A percentile compares a stretch with the other conserved stretches of the same genome.
These are phyloP conservation scores for Meteorus colon DNA, from an alignment of 2,888 invertebrate species.

Conservation along the genomic window DNA sequence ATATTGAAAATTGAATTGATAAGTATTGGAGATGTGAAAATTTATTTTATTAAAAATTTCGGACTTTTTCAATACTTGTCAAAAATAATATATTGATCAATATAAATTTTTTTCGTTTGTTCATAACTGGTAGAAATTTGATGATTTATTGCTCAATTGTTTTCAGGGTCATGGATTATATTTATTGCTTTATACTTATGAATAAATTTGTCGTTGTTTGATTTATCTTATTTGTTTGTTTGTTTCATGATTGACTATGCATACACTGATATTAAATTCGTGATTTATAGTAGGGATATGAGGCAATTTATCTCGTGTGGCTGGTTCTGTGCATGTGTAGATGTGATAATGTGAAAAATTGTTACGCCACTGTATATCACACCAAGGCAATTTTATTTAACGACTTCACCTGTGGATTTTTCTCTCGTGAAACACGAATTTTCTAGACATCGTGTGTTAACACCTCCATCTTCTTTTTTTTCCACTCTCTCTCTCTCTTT, in stretches of 20 bases:
- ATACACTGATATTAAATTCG: background rate
- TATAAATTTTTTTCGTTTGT: too few species aligned
- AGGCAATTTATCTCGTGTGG: background rate
- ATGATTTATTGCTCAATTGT: too few species aligned
- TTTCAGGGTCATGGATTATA: too few species aligned
- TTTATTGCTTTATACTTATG: too few species aligned
- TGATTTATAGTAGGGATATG: background rate
- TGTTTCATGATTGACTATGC: background rate
- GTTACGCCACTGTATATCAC: background rate
- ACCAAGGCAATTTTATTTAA: constrained; percentile 6
- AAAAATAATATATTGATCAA: too few species aligned
- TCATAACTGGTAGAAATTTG: too few species aligned
- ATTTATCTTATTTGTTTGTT: background rate
- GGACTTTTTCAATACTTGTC: too few species aligned
- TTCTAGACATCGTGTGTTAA: background rate
- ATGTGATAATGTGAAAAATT: background rate
- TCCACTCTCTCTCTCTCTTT: background rate
- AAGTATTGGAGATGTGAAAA: too few species aligned
- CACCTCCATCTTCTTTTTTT: background rate
- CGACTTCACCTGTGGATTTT: constrained; percentile 41
- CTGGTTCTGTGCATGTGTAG: background rate
- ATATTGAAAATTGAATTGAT: too few species aligned
- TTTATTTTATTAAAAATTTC: too few species aligned
- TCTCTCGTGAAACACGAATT: constrained; percentile 14
- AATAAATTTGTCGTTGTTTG: background rate